Evolutionary conservation across 2,113 vertebrate genomes (phyloP), one percentile per base, ranked within the genome.

Genomic region (Peromyscus leucopus): DNA sequence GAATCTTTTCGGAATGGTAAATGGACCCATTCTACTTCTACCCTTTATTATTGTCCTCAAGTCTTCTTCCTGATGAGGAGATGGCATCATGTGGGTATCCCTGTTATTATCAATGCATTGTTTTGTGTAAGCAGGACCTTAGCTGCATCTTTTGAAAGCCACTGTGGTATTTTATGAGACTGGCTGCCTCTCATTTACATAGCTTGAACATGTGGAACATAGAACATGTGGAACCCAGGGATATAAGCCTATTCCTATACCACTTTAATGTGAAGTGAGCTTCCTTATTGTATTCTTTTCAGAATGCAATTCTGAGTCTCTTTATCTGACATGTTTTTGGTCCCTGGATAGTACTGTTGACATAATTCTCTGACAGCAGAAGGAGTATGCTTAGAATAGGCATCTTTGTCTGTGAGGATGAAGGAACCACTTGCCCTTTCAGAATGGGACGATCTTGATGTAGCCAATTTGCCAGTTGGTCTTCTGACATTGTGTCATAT

Each of bases 121-220:
- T 74, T 96, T 83, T 72, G 51, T 79, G 36, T 22, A 90, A 95
- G 39, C 42, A 51, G 63, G 24, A 87, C 55, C 75, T 82, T 24
- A 55, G 16, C 17, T 89, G 55, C 46, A 87, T 48, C 36, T 89
- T 90, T 82, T 48, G 21, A 94, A 39, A 42, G 33, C 33, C 7
- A 13, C 13, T 74, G 28, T 28, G 36, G 17, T 71, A 74, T 10
- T 51, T 61, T 57, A 21, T 74, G 63, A 91, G 28, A 2, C n/a
- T 55, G 13, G 33, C 22, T 46, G 21, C 1, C 28, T 95, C 65
- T 65, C 59, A 12, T 22, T 4, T 88, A 74, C 3, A 48, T 2
- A 83, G n/a, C 55, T 31, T 57, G 36, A 51, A 51, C 51, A 51
- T 51, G 51, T 51, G 51, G 51, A 51, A 51, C 51, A 84, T 79